These are phyloP conservation scores for Caenorhabditis angaria DNA, from an alignment of 2,888 invertebrate genomes.

Conservation along the genomic window DNA sequence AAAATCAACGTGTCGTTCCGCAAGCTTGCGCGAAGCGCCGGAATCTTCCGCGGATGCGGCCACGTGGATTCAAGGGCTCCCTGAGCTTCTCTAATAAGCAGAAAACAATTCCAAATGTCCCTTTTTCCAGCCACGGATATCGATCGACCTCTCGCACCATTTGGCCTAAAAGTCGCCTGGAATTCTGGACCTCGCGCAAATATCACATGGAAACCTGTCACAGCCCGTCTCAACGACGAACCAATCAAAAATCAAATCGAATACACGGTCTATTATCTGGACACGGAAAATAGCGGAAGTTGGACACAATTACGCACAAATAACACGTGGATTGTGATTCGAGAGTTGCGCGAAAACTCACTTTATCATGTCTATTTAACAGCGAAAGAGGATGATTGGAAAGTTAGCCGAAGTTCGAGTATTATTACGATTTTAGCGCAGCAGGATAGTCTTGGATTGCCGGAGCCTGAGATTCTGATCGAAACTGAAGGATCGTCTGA, in stretches of 20 bases:
- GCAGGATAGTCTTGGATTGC: constrained; percentile 50
- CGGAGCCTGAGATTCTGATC: constrained; percentile 51
- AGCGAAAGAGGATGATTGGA: constrained; percentile 42
- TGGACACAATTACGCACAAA: constrained; percentile 51
- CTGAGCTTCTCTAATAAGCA: no score
- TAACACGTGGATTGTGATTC: constrained; percentile 51
- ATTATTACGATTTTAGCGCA: constrained; percentile 56
- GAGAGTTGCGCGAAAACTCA: constrained; percentile 41
- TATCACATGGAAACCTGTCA: constrained; percentile 53
- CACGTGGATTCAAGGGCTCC: no score
- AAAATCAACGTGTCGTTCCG: no score
- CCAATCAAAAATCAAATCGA: constrained; percentile 16
- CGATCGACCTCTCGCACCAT: constrained; percentile 48
- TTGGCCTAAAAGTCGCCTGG: constrained; percentile 48
- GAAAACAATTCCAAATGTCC: background rate
- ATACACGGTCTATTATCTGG: constrained; percentile 52
- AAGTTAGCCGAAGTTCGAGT: constrained; percentile 43
- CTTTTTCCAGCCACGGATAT: constrained; percentile 5
- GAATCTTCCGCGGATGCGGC: no score
- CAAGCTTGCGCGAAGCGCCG: no score
- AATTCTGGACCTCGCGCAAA: constrained; percentile 56
- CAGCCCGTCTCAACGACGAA: constrained; percentile 26
- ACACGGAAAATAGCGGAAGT: constrained; percentile 39
- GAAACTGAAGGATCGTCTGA: constrained; percentile 44
- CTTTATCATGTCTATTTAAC: constrained; percentile 54